Base-by-base conservation (phyloP, 2,797 vertebrate genomes). In the Spinus pinus region DNA sequence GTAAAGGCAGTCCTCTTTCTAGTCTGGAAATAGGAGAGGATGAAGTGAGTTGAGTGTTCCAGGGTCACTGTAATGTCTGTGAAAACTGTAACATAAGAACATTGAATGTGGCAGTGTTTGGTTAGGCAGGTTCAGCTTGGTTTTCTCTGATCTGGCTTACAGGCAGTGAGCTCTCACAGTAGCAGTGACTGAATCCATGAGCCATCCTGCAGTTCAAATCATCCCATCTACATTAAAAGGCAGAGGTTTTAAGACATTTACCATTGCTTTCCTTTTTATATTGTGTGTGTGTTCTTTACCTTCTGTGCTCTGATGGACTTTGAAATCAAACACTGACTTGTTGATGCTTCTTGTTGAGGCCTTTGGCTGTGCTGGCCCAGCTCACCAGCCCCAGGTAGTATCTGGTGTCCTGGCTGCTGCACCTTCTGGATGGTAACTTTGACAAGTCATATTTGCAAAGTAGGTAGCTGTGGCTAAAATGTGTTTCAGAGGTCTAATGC, bases 131-230 rank as follows among this genome's bases (percentile, higher is more conserved):
- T 62, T 78, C 49, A 78, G 27, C 46, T 81, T 33, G n/a, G 22
- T 90, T 88, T 73, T 71, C 44, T 47, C 25, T 41, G 15, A 69
- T 46, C 1, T 71, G 50, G 11, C 50, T 65, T 62, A 7, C 56
- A 28, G 51, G 41, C 61, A 64, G 16, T 49, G 19, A 79, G 28
- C 62, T 81, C 50, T 66, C 33, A 14, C 30, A 56, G 46, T 8
- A 46, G 41, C 6, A 6, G 13, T 67, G 57, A 4, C 50, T 88
- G 58, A 60, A 17, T 44, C 30, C 0, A 0, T 51, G 50, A 49
- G 33, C 3, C 1, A 28, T 49, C 35, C 24, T 70, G 75, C 53
- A 49, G 15, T 78, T 93, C 15, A 31, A 69, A 44, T 56, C 27
- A 50, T 28, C 39, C 15, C 39, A 33, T 49, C 18, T 33, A 3